phyloP scores from a whole-genome alignment of 2,113 vertebrate species.

The Myrmecobius fasciatus region DNA sequence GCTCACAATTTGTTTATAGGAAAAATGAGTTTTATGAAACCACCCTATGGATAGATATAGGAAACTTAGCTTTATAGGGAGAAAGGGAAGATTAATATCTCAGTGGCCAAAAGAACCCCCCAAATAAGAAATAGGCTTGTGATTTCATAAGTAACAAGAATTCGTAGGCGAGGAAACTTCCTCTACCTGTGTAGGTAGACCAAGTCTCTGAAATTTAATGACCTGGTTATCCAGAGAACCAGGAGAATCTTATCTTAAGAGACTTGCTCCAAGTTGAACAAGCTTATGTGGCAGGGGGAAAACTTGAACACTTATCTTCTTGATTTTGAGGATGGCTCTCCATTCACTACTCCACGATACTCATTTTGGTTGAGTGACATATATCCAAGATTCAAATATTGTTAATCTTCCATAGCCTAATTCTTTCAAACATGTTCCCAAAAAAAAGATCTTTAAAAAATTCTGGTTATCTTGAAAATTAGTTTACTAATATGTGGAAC shows the following conservation, averaged over 20 bases:
- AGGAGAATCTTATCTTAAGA: not conserved
- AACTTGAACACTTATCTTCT: not conserved
- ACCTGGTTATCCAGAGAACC: not conserved
- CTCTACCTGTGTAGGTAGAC: not conserved
- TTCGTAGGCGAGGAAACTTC: not conserved
- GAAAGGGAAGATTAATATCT: not conserved
- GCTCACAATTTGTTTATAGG: not conserved
- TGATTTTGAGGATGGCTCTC: not conserved
- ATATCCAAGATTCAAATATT: not conserved
- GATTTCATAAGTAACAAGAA: not conserved
- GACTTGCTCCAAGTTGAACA: not conserved
- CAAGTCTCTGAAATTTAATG: not conserved
- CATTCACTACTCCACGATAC: not conserved
- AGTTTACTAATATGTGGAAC: not conserved
- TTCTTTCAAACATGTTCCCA: not conserved
- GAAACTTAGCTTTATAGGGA: not conserved
- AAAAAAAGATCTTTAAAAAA: not conserved
- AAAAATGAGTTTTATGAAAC: constrained; percentile 20
- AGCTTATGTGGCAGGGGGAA: not conserved
- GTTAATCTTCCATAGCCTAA: not conserved
- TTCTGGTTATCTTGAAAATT: not conserved
- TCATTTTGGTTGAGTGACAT: not conserved
- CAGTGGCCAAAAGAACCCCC: not conserved
- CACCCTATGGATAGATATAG: constrained; percentile 3
- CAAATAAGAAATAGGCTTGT: not conserved